Conservation (phyloP, 2,888 invertebrate genomes). For the Temnothorax ravouxi region DNA sequence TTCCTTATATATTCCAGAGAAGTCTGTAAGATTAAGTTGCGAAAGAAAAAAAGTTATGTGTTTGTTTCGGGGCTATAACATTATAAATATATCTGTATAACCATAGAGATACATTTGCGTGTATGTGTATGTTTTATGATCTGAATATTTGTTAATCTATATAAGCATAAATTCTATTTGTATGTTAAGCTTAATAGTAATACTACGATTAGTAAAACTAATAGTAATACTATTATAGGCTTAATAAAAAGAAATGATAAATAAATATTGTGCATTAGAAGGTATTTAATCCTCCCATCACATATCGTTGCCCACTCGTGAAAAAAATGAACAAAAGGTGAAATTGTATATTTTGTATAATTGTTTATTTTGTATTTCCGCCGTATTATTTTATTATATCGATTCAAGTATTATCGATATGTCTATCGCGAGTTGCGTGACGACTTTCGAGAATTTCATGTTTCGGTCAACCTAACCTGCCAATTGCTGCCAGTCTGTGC, state of each 20-base stretch:
- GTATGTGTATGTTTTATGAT: not conserved
- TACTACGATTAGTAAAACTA: no score
- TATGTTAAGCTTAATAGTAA: no score
- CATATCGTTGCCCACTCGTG: not conserved
- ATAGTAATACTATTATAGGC: no score
- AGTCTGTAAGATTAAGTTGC: no score
- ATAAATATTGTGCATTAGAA: no score
- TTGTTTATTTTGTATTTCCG: not conserved
- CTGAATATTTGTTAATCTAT: not conserved
- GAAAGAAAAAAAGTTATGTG: no score
- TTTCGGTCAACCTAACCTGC: not conserved
- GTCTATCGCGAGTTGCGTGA: slow-evolving; percentile 4
- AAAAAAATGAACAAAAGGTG: not conserved
- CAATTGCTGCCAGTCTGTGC: no score
- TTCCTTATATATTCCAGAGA: no score
- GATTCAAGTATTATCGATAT: not conserved
- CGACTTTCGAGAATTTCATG: not conserved
- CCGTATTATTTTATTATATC: slow-evolving; percentile 1
- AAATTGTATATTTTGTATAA: no score
- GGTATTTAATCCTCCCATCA: no score
- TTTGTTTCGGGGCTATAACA: not conserved
- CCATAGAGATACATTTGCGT: not conserved
- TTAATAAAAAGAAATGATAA: no score
- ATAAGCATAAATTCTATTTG: not conserved
- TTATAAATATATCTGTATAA: not conserved